A percentile compares a stretch with the other conserved stretches of the same genome.
Evolutionary conservation across 2,888 invertebrate species (phyloP).

Genomic region (Coleophora deauratella): DNA sequence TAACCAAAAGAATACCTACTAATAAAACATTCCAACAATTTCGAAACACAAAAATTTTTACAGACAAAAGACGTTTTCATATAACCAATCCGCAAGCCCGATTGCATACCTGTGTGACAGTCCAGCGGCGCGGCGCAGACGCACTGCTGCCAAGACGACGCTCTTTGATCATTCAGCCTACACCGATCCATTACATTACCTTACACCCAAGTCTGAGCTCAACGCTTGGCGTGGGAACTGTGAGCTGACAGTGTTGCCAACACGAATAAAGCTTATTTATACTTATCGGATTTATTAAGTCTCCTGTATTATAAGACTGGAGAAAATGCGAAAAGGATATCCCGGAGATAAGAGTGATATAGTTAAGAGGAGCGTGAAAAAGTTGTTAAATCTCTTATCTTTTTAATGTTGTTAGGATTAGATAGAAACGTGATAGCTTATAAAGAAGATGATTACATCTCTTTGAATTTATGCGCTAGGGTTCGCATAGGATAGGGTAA

Average conservation of each 20-base stretch:
- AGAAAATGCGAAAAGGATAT: constrained; percentile 7
- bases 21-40: too few species aligned
- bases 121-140: constrained; percentile 7
- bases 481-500: too few species aligned
- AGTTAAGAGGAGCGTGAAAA: neutral
- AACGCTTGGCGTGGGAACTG: neutral
- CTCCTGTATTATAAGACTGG: constrained; percentile 1
- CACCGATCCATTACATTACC: constrained; percentile 25
- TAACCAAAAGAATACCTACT: too few species aligned
- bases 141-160: constrained; percentile 14
- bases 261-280: constrained; percentile 9
- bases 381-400: too few species aligned
- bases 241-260: neutral
- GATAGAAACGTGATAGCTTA: too few species aligned
- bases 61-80: too few species aligned
- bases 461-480: too few species aligned
- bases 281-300: constrained; percentile 14
- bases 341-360: constrained; percentile 1
- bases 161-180: constrained; percentile 25
- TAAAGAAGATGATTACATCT: too few species aligned
- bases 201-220: constrained; percentile 13
- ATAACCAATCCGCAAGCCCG: too few species aligned
- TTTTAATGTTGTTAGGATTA: too few species aligned
- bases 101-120: too few species aligned
- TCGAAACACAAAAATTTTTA: too few species aligned